phyloP scores from a whole-genome alignment of 2,888 invertebrate genomes.

The Chrysotoxum bicinctum region DNA sequence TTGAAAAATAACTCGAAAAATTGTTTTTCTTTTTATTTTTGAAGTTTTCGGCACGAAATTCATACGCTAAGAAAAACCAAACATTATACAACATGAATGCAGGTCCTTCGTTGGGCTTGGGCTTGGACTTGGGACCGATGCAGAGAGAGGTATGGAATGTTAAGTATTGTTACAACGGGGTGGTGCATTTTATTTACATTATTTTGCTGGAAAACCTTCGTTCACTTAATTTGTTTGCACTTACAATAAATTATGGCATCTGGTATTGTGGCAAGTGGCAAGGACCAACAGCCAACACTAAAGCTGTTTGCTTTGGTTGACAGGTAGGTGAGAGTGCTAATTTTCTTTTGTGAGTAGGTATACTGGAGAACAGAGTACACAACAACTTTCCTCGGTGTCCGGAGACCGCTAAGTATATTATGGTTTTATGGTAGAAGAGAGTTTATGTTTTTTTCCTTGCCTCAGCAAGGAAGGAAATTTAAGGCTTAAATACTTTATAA shows the following conservation, averaged over 20 bases:
- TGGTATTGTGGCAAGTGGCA: conserved; percentile 44
- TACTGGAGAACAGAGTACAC: conserved; percentile 9
- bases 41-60: neutral
- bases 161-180: conserved; percentile 4
- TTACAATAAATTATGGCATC: conserved; percentile 60
- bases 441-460: neutral
- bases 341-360: conserved; percentile 43
- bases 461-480: neutral
- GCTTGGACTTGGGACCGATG: neutral
- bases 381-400: conserved; percentile 36
- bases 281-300: conserved; percentile 43
- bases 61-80: neutral
- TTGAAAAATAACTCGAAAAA: neutral
- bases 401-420: conserved; percentile 44
- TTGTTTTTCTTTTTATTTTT: neutral
- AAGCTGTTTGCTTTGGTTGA: conserved; percentile 46
- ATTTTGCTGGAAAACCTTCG: conserved; percentile 24
- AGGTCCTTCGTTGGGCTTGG: neutral
- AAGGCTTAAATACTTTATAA: conserved; percentile 28
- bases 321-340: conserved; percentile 48
- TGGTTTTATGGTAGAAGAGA: conserved; percentile 18
- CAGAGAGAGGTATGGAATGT: neutral
- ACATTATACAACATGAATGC: neutral
- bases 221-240: conserved; percentile 49
- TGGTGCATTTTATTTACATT: conserved; percentile 49